Conservation (phyloP, 2,797 vertebrate species). For the Acrossocheilus wenchowensis region DNA sequence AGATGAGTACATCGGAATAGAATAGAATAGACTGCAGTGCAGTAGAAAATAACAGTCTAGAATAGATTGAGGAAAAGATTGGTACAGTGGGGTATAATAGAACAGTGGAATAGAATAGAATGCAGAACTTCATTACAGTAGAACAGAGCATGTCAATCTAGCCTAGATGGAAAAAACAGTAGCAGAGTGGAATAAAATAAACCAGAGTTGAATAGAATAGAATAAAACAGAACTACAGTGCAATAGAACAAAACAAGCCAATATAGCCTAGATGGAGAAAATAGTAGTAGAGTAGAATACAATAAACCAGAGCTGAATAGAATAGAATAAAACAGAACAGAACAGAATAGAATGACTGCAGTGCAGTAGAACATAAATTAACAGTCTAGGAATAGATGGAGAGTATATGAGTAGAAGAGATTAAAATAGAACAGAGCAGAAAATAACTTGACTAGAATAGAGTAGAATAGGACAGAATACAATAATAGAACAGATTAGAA, state of each 20-base stretch:
- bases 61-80: neutral
- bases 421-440: no score
- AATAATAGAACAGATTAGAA: neutral
- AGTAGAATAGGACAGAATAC: neutral
- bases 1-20: neutral
- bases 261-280: no score
- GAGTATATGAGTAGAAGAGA: neutral
- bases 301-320: no score
- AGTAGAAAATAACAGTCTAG: neutral
- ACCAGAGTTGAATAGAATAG: neutral
- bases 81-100: neutral
- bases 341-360: neutral
- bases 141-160: neutral
- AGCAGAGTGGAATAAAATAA: neutral
- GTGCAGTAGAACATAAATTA: neutral
- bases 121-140: neutral
- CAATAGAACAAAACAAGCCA: no score
- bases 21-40: neutral
- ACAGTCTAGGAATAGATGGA: neutral
- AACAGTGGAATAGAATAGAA: neutral
- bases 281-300: no score
- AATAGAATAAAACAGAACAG: no score
- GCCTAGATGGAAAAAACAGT: neutral
- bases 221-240: neutral
- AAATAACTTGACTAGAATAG: neutral